Percentiles rank a stretch among this genome's conserved stretches.
Evolutionary conservation across 1,140 invertebrate genomes (phyloP).

Genomic region (Heterodera schachtii): DNA sequence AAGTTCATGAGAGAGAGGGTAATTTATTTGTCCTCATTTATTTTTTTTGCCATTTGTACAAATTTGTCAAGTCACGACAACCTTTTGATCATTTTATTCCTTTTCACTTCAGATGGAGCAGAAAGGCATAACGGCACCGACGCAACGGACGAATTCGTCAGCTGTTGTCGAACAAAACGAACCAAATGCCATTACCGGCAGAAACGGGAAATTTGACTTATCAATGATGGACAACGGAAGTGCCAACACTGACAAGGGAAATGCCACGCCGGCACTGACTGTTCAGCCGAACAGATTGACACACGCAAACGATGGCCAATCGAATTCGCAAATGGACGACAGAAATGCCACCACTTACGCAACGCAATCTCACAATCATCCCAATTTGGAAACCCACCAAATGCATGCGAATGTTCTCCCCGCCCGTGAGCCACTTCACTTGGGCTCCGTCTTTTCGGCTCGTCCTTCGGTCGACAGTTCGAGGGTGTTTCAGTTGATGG

Average conservation of each 20-base stretch:
- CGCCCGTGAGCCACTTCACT: not conserved
- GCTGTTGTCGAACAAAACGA: not conserved
- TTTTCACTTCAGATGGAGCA: not conserved
- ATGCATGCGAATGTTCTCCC: not conserved
- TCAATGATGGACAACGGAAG: not conserved
- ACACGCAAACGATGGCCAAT: not conserved
- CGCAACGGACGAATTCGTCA: not conserved
- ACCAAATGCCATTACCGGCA: not conserved
- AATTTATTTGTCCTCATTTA: not conserved
- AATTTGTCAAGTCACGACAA: not conserved
- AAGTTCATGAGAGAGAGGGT: not conserved
- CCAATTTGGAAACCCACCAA: not conserved
- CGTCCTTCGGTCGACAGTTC: not conserved
- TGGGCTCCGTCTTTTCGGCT: not conserved
- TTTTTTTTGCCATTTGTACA: no score
- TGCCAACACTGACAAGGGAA: not conserved
- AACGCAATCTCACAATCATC: not conserved
- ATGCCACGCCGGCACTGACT: no score
- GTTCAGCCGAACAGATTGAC: no score
- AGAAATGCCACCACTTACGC: not conserved
- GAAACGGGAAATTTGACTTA: not conserved
- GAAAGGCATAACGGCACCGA: not conserved
- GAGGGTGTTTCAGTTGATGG: constrained; percentile 1
- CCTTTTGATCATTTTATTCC: no score
- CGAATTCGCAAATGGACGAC: not conserved